These are phyloP conservation scores for Rhineura floridana DNA, from an alignment of 2,113 vertebrate species.

Conservation along the genomic window DNA sequence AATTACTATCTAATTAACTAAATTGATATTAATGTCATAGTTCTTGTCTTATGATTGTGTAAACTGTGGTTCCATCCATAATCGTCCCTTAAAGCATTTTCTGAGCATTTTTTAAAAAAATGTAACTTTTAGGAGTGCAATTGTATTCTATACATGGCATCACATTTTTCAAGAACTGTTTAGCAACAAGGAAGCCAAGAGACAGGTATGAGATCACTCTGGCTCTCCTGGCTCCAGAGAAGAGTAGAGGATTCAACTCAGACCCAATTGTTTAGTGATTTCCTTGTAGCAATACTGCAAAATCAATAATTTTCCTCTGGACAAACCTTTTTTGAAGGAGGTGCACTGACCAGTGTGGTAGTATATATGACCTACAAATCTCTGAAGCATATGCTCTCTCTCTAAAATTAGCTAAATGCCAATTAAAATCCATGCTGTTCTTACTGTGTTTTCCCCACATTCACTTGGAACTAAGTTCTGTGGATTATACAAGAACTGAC, in stretches of 20 bases:
- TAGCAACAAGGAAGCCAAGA: background rate
- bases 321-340: background rate
- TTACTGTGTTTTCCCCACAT: background rate
- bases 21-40: background rate
- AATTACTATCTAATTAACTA: too few relatives aligned
- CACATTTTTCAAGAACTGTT: background rate
- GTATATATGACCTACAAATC: background rate
- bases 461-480: background rate
- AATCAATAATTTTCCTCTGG: background rate
- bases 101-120: background rate
- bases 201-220: background rate
- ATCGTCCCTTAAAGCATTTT: background rate
- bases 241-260: background rate
- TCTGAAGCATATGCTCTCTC: background rate
- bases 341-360: background rate
- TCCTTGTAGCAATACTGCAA: background rate
- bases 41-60: background rate
- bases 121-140: background rate
- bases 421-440: background rate
- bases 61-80: background rate
- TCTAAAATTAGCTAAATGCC: background rate
- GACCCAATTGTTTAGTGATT: background rate
- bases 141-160: background rate
- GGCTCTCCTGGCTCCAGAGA: background rate
- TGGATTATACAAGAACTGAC: background rate